Conservation (phyloP, 2,888 invertebrate genomes). For the Cantharis rufa region DNA sequence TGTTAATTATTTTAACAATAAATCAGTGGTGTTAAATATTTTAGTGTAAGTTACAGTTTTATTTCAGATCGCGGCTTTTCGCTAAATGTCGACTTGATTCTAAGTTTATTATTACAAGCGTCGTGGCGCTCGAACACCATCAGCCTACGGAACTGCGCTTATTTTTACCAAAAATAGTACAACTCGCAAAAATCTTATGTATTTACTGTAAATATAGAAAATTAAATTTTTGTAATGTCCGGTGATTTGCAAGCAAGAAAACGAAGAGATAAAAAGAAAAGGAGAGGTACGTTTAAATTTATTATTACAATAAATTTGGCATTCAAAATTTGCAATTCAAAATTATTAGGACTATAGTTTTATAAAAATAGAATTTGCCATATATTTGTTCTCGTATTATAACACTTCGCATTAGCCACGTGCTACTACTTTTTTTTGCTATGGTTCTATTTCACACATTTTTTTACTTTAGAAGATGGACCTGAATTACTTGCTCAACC, state of each 20-base stretch:
- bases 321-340: slow-evolving; percentile 34
- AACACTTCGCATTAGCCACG: neutral
- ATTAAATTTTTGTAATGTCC: slow-evolving; percentile 63
- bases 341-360: slow-evolving; percentile 2
- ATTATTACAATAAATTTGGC: slow-evolving; percentile 15
- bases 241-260: slow-evolving; percentile 86
- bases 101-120: slow-evolving; percentile 10
- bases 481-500: slow-evolving; percentile 28
- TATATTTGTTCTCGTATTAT: neutral
- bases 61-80: slow-evolving; percentile 31
- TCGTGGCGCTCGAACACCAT: slow-evolving; percentile 9
- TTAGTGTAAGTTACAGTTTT: neutral
- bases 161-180: slow-evolving; percentile 16
- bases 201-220: neutral
- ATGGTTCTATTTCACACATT: neutral
- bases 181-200: slow-evolving; percentile 4
- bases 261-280: slow-evolving; percentile 81
- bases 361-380: slow-evolving; percentile 19
- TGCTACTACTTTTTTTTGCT: slow-evolving; percentile 3
- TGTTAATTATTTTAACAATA: neutral
- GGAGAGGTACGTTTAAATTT: slow-evolving; percentile 68
- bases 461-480: slow-evolving; percentile 39
- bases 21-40: neutral
- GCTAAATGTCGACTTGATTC: slow-evolving; percentile 30
- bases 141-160: slow-evolving; percentile 2